phyloP scores from a whole-genome alignment of 2,797 vertebrate species.

The Tenualosa thibaudeaui region DNA sequence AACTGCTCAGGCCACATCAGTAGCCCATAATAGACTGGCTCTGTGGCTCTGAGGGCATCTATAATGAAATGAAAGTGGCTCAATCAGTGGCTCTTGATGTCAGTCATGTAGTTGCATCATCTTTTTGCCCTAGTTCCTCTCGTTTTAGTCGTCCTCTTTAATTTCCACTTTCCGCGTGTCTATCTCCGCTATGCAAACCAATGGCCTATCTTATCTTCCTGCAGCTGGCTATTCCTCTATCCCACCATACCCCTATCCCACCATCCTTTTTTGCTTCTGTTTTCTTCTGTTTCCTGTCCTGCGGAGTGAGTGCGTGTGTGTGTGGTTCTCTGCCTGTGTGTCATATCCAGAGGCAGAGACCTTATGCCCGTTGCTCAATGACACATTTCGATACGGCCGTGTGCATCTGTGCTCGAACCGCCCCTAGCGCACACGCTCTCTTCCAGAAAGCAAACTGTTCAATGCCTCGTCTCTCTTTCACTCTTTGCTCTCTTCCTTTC shows the following conservation, averaged over 20 bases:
- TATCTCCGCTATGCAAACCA: neutral
- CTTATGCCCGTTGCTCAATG: constrained; percentile 1
- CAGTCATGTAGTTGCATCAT: neutral
- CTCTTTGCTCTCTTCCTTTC: neutral
- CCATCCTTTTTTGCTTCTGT: neutral
- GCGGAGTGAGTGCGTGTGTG: neutral
- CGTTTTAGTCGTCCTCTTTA: neutral
- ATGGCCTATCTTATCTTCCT: neutral
- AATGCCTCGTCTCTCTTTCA: neutral
- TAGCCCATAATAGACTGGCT: neutral
- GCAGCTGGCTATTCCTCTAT: neutral
- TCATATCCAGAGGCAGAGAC: neutral
- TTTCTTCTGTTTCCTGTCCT: neutral
- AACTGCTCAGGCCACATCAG: neutral
- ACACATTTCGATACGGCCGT: neutral
- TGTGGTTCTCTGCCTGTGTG: neutral
- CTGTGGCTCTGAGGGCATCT: too few relatives aligned
- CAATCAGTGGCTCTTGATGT: neutral
- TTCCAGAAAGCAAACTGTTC: neutral
- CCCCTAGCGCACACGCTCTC: neutral
- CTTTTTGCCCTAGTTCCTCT: neutral
- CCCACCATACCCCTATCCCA: neutral
- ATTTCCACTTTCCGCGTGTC: neutral
- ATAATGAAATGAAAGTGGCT: too few relatives aligned
- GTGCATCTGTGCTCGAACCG: neutral